phyloP scores from a whole-genome alignment of 2,888 invertebrate genomes.

The Microplitis manilae region DNA sequence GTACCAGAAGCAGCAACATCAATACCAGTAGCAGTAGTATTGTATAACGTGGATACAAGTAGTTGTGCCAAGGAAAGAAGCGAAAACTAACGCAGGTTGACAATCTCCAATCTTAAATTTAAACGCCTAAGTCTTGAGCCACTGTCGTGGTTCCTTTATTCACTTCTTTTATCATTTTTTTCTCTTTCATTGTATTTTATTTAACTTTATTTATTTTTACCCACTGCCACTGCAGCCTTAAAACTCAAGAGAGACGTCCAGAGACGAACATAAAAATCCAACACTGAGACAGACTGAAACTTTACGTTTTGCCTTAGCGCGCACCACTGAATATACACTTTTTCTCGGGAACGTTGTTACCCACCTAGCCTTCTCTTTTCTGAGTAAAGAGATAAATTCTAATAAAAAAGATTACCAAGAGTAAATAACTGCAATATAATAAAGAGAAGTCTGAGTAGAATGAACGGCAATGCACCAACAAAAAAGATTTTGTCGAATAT shows the following conservation, averaged over 20 bases:
- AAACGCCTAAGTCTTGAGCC: constrained; percentile 22
- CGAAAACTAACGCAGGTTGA: constrained; percentile 48
- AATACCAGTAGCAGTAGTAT: too few relatives aligned
- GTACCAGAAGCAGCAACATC: neutral
- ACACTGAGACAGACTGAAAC: constrained; percentile 16
- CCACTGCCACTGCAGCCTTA: neutral
- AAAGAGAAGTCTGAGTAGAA: constrained; percentile 11
- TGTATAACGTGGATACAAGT: too few relatives aligned
- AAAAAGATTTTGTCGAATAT: neutral
- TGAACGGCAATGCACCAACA: neutral
- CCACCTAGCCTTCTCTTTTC: neutral
- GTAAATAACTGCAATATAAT: constrained; percentile 21
- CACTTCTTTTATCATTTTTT: neutral
- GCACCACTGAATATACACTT: constrained; percentile 9
- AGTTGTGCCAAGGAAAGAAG: constrained; percentile 44
- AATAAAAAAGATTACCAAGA: constrained; percentile 16
- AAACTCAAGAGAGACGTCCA: constrained; percentile 4
- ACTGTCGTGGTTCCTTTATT: neutral
- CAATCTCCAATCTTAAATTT: constrained; percentile 48
- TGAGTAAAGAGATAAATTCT: constrained; percentile 13
- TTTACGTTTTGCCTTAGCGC: constrained; percentile 11
- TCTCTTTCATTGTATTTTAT: neutral
- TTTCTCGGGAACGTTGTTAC: neutral
- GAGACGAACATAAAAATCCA: constrained; percentile 15
- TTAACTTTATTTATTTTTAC: constrained; percentile 11